Evolutionary conservation across 1,140 invertebrate genomes (phyloP).

Genomic region (Drosophila tani): DNA sequence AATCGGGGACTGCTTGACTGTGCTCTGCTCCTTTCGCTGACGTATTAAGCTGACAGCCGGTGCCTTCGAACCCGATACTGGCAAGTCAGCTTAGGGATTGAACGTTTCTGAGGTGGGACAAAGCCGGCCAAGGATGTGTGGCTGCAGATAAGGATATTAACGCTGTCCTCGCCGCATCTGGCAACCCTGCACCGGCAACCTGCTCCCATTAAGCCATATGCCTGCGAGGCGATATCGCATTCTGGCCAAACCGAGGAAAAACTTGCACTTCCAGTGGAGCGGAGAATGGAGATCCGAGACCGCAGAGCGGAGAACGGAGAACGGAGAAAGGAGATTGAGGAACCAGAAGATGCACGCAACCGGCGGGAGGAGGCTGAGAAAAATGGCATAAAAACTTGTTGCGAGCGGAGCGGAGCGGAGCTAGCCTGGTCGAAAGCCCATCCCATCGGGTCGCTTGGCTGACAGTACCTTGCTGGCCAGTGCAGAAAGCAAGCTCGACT

Average conservation of each 20-base stretch:
- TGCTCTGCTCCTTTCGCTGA: background rate
- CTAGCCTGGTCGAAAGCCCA: conserved; percentile 39
- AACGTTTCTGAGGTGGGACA: background rate
- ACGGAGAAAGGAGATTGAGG: conserved; percentile 16
- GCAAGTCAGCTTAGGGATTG: conserved; percentile 20
- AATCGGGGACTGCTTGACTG: background rate
- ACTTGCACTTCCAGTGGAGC: conserved; percentile 70
- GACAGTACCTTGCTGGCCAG: conserved; percentile 42
- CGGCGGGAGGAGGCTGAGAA: conserved; percentile 30
- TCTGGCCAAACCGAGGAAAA: conserved; percentile 59
- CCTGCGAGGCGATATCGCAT: conserved; percentile 42
- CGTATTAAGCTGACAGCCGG: conserved; percentile 53
- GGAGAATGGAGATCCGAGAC: conserved; percentile 4
- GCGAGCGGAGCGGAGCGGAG: conserved; percentile 25
- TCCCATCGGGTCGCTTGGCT: conserved; percentile 24
- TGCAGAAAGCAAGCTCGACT: conserved; percentile 80
- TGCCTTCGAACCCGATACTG: conserved; percentile 19
- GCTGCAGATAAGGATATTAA: conserved; percentile 28
- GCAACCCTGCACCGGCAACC: conserved; percentile 43
- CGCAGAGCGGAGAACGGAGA: conserved; percentile 11
- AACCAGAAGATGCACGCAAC: conserved; percentile 63
- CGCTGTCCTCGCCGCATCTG: conserved; percentile 25
- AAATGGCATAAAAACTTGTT: conserved; percentile 62
- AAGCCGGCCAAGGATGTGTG: conserved; percentile 29
- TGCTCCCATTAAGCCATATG: conserved; percentile 42